A percentile compares a stretch with the other conserved stretches of the same genome.
These are phyloP conservation scores for Teleiodes luculella DNA, from an alignment of 2,888 invertebrate genomes.

Conservation along the genomic window DNA sequence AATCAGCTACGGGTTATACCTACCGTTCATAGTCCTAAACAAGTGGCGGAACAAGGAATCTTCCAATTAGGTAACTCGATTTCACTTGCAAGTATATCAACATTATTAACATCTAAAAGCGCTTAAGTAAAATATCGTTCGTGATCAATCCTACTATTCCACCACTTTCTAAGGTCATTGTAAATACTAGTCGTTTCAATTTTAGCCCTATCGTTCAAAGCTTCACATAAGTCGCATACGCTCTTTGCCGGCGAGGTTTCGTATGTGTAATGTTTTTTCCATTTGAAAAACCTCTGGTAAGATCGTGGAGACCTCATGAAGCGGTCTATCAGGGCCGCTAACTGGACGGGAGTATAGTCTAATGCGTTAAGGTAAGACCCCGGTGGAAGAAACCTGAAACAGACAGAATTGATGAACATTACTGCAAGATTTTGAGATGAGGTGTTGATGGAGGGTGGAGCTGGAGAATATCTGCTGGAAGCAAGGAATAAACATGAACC, in stretches of 20 bases:
- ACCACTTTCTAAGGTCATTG: slow-evolving; percentile 52
- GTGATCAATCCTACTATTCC: slow-evolving; percentile 30
- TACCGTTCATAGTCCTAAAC: too few relatives aligned
- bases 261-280: slow-evolving; percentile 49
- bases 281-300: slow-evolving; percentile 49
- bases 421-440: too few relatives aligned
- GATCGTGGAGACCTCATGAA: slow-evolving; percentile 38
- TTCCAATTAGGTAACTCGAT: too few relatives aligned
- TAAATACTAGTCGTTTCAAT: slow-evolving; percentile 35
- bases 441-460: too few relatives aligned
- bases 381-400: slow-evolving; percentile 62
- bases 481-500: too few relatives aligned
- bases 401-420: not conserved
- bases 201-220: slow-evolving; percentile 40
- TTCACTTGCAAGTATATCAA: too few relatives aligned
- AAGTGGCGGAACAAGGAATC: too few relatives aligned
- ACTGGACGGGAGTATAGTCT: slow-evolving; percentile 26
- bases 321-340: slow-evolving; percentile 44
- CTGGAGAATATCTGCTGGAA: too few relatives aligned
- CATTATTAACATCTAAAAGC: not conserved
- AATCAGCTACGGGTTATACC: too few relatives aligned
- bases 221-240: slow-evolving; percentile 51
- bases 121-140: too few relatives aligned
- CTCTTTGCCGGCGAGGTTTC: slow-evolving; percentile 39
- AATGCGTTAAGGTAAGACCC: slow-evolving; percentile 55